phyloP scores from a whole-genome alignment of 1,140 invertebrate genomes.

The Pteromalus puparum region DNA sequence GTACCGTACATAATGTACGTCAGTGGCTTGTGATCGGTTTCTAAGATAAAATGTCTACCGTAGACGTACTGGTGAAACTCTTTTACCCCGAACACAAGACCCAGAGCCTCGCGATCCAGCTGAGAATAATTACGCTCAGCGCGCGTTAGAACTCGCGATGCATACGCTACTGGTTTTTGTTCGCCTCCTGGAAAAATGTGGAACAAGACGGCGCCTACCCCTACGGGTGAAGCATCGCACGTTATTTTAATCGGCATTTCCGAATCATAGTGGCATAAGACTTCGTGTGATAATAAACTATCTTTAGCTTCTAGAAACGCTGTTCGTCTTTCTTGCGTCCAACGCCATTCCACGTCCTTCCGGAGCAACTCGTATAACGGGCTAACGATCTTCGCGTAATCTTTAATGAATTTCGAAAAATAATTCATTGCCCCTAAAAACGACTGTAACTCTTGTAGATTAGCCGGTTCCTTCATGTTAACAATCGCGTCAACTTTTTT shows the following conservation, averaged over 20 bases:
- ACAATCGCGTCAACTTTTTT: conserved; percentile 32
- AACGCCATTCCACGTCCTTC: conserved; percentile 14
- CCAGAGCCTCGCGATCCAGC: conserved; percentile 27
- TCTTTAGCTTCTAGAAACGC: conserved; percentile 32
- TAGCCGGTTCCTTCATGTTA: neutral
- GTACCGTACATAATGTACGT: conserved; percentile 58
- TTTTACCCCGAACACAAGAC: neutral
- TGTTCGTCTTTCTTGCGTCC: neutral
- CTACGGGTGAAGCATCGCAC: conserved; percentile 5
- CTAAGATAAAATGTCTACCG: no score
- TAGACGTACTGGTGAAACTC: no score
- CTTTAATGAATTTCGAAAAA: conserved; percentile 37
- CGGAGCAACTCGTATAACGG: conserved; percentile 10
- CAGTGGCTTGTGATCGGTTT: no score
- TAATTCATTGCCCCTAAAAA: conserved; percentile 41
- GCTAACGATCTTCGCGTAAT: no score
- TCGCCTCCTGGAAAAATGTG: no score
- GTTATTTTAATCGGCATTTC: conserved; percentile 20
- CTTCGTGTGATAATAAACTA: conserved; percentile 20
- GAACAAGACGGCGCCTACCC: conserved; percentile 5
- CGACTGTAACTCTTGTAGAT: neutral
- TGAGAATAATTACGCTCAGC: no score
- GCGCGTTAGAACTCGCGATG: no score
- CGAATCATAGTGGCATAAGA: conserved; percentile 21
- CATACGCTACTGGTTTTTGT: no score